phyloP scores from a whole-genome alignment of 1,140 invertebrate genomes.

The Lepidostoma basale region DNA sequence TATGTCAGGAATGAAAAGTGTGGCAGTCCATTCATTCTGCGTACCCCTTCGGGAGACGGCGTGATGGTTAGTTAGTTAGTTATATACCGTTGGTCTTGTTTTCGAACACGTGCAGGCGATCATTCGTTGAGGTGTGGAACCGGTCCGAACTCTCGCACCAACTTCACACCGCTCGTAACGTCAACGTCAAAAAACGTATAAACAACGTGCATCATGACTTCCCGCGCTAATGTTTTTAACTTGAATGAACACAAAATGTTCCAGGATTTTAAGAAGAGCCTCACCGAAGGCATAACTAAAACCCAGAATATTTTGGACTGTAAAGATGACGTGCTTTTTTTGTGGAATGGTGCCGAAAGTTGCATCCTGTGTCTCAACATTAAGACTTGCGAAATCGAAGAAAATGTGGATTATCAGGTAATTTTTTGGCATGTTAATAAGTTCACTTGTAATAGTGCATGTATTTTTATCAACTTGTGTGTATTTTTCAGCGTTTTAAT shows the following conservation, averaged over 20 bases:
- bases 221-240: conserved; percentile 60
- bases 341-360: conserved; percentile 68
- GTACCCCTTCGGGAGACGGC: too few species aligned
- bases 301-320: conserved; percentile 67
- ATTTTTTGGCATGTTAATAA: conserved; percentile 10
- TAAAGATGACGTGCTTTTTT: conserved; percentile 67
- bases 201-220: conserved; percentile 57
- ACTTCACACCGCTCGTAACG: conserved; percentile 26
- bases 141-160: neutral
- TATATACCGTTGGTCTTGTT: neutral
- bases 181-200: conserved; percentile 25
- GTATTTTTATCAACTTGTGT: neutral
- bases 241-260: conserved; percentile 67
- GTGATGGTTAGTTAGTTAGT: too few species aligned
- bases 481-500: neutral
- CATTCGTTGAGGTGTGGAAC: conserved; percentile 10
- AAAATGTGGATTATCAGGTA: conserved; percentile 66
- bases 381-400: conserved; percentile 61
- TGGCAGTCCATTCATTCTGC: too few species aligned
- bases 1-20: too few species aligned
- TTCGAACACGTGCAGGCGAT: neutral
- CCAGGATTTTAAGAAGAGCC: conserved; percentile 60
- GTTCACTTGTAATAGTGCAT: neutral
- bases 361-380: conserved; percentile 67
- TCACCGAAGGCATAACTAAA: conserved; percentile 62